Evolutionary conservation across 2,797 vertebrate species (phyloP).

Genomic region (Hipposideros larvatus): DNA sequence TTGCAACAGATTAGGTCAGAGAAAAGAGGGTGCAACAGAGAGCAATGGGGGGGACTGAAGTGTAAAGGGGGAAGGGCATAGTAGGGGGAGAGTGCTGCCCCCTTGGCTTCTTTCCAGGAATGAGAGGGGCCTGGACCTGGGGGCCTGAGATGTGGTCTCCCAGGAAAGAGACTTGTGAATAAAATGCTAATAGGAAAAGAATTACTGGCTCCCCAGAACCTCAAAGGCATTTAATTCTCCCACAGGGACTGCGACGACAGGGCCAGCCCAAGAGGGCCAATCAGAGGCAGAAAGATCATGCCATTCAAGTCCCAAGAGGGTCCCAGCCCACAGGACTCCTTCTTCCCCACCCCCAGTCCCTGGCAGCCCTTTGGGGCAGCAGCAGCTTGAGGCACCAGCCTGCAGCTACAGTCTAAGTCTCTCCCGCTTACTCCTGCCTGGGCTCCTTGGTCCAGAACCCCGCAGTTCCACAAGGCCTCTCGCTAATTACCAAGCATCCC

Average conservation of each 20-base stretch:
- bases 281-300: not conserved
- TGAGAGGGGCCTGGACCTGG: not conserved
- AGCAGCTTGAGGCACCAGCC: not conserved
- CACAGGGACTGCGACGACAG: too few relatives aligned
- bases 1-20: not conserved
- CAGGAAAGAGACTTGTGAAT: not conserved
- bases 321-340: not conserved
- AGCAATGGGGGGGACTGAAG: not conserved
- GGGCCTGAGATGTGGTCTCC: not conserved
- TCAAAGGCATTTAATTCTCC: not conserved
- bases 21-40: not conserved
- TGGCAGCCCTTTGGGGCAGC: not conserved
- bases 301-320: not conserved
- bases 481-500: not conserved
- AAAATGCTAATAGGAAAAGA: not conserved
- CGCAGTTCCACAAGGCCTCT: not conserved
- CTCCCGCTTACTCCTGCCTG: not conserved
- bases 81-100: accelerated
- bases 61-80: not conserved
- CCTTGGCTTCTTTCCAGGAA: not conserved
- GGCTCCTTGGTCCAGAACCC: not conserved
- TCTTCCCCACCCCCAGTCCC: not conserved
- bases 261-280: not conserved
- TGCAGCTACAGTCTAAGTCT: not conserved
- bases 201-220: not conserved